Conservation (phyloP, 1,140 invertebrate species). For the Rhagoletis zephyria region DNA sequence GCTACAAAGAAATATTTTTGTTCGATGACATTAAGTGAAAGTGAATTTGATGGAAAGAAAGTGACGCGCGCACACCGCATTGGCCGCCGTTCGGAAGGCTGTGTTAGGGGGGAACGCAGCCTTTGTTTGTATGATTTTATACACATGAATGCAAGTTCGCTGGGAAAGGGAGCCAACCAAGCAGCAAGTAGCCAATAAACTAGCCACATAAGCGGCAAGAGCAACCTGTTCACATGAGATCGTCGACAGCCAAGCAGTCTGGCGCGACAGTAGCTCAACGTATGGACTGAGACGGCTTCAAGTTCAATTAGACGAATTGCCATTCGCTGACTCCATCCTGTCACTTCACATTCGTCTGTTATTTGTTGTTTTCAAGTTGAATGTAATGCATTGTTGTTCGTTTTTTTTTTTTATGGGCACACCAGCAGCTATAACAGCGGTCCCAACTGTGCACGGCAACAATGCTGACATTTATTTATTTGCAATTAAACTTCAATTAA, state of each 20-base stretch:
- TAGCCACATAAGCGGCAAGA: conserved; percentile 5
- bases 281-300: not conserved
- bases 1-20: not conserved
- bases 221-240: conserved; percentile 26
- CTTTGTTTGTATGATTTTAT: not conserved
- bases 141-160: not conserved
- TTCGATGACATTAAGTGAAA: conserved; percentile 14
- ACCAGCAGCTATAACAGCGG: not conserved
- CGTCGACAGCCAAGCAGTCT: conserved; percentile 27
- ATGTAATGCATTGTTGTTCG: conserved; percentile 34
- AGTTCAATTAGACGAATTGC: conserved; percentile 47
- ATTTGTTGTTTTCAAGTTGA: conserved; percentile 44
- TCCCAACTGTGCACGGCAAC: not conserved
- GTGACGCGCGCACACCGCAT: conserved; percentile 3
- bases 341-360: conserved; percentile 34
- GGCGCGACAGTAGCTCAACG: not conserved
- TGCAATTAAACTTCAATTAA: conserved; percentile 51
- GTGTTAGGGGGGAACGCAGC: no score
- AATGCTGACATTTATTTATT: conserved; percentile 49
- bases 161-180: conserved; percentile 42
- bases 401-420: conserved; percentile 23
- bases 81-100: not conserved
- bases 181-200: conserved; percentile 32
- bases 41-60: conserved; percentile 52
- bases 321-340: conserved; percentile 44